Evolutionary conservation across 1,140 invertebrate species (phyloP).

Genomic region (Acyrthosiphon pisum): DNA sequence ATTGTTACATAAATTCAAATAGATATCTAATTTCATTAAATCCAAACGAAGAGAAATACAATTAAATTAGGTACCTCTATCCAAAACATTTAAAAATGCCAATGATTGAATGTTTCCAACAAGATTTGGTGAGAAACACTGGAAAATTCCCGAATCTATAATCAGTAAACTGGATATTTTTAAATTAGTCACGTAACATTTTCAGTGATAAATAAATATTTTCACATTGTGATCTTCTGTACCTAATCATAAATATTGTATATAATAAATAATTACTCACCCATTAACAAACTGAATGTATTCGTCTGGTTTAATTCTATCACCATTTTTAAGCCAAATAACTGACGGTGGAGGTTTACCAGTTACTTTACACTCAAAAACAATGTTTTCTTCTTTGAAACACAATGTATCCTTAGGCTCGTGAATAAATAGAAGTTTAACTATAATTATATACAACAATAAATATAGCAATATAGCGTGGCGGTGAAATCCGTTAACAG

Average conservation of each 20-base stretch:
- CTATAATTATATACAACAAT: slow-evolving; percentile 64
- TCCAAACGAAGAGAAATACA: neutral
- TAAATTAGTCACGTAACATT: slow-evolving; percentile 74
- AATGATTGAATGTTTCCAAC: slow-evolving; percentile 85
- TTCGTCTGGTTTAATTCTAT: slow-evolving; percentile 68
- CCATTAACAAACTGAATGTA: too few relatives aligned
- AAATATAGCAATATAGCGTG: too few relatives aligned
- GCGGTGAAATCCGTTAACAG: too few relatives aligned
- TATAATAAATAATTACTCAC: slow-evolving; percentile 60
- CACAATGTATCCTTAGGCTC: slow-evolving; percentile 76
- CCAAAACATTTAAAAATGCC: slow-evolving; percentile 79
- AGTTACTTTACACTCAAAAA: slow-evolving; percentile 84
- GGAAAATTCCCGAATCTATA: slow-evolving; percentile 92
- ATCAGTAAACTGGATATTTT: slow-evolving; percentile 87
- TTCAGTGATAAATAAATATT: too few relatives aligned
- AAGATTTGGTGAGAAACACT: slow-evolving; percentile 88
- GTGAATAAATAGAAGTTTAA: slow-evolving; percentile 78
- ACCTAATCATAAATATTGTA: neutral
- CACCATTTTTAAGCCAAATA: slow-evolving; percentile 92
- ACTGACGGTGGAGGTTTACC: slow-evolving; percentile 84
- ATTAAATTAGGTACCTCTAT: slow-evolving; percentile 69
- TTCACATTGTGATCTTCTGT: too few relatives aligned
- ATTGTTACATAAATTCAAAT: too few relatives aligned
- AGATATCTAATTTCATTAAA: neutral
- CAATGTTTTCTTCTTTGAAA: slow-evolving; percentile 83